Conservation (phyloP, 2,797 vertebrate genomes). For the Siniperca scherzeri region DNA sequence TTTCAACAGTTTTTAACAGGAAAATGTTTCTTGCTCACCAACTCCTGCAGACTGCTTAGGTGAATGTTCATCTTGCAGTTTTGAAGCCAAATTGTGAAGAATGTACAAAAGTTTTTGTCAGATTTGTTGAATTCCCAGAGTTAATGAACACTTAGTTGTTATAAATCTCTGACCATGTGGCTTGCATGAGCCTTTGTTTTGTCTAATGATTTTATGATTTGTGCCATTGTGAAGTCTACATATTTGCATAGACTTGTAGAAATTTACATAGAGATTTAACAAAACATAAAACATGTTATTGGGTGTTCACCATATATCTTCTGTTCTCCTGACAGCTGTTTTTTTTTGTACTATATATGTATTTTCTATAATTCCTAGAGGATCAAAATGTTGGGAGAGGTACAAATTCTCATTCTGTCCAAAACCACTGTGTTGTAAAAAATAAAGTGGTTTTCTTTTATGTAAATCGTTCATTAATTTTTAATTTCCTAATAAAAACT, state of each 20-base stretch:
- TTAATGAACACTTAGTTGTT: conserved; percentile 12
- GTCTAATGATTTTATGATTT: conserved; percentile 43
- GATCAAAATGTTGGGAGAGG: conserved; percentile 44
- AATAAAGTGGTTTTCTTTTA: conserved; percentile 69
- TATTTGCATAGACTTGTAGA: conserved; percentile 56
- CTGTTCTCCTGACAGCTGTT: conserved; percentile 53
- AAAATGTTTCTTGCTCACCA: background rate
- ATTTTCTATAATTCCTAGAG: conserved; percentile 72
- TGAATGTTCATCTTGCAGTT: conserved; percentile 38
- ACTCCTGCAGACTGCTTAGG: conserved; percentile 13
- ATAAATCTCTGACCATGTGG: conserved; percentile 24
- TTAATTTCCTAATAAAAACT: conserved; percentile 48
- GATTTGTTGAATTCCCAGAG: conserved; percentile 16
- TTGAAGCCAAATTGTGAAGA: conserved; percentile 51
- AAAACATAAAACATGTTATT: conserved; percentile 33
- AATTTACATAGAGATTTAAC: conserved; percentile 39
- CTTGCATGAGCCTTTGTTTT: conserved; percentile 62
- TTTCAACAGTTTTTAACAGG: conserved; percentile 1
- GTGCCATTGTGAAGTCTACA: conserved; percentile 65
- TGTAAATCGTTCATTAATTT: conserved; percentile 32
- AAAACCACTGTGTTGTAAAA: conserved; percentile 66
- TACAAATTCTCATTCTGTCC: conserved; percentile 53
- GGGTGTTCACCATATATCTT: conserved; percentile 46
- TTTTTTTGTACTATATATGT: conserved; percentile 68
- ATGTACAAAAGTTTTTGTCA: conserved; percentile 41